These are phyloP conservation scores for Neodiprion fabricii DNA, from an alignment of 1,140 invertebrate genomes.

Conservation along the genomic window DNA sequence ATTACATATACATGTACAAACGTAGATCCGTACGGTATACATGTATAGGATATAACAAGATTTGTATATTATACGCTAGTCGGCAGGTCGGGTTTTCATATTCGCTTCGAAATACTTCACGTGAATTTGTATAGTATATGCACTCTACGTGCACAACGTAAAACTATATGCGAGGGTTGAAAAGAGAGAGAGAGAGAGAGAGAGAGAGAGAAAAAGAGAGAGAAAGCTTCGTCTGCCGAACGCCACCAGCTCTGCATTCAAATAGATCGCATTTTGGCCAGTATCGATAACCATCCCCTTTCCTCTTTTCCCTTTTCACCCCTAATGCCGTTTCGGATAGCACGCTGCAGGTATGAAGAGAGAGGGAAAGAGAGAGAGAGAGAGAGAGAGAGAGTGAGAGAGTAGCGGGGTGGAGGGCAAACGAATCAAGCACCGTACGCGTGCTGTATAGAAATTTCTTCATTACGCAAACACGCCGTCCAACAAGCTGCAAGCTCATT, in stretches of 20 bases:
- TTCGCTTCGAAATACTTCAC: background rate
- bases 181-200: no score
- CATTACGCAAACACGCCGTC: background rate
- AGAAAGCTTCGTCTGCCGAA: no score
- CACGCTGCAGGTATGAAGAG: no score
- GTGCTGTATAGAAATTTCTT: background rate
- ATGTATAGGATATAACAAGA: background rate
- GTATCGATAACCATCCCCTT: background rate
- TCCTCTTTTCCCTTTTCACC: background rate
- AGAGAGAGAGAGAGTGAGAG: no score
- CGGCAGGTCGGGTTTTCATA: background rate
- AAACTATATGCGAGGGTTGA: no score
- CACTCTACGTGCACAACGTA: no score
- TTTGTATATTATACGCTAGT: no score
- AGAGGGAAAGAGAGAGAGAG: no score
- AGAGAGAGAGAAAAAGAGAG: no score
- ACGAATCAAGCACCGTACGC: background rate
- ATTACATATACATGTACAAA: no score
- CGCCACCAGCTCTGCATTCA: background rate
- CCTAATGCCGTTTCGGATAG: no score
- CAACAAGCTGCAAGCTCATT: no score
- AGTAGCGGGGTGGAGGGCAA: background rate
- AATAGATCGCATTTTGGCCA: conserved; percentile 5
- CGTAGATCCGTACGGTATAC: background rate
- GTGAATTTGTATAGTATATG: background rate